A percentile compares a stretch with the other conserved stretches of the same genome.
Evolutionary conservation across 2,888 invertebrate species (phyloP).

Genomic region (Pediacus dermestoides): DNA sequence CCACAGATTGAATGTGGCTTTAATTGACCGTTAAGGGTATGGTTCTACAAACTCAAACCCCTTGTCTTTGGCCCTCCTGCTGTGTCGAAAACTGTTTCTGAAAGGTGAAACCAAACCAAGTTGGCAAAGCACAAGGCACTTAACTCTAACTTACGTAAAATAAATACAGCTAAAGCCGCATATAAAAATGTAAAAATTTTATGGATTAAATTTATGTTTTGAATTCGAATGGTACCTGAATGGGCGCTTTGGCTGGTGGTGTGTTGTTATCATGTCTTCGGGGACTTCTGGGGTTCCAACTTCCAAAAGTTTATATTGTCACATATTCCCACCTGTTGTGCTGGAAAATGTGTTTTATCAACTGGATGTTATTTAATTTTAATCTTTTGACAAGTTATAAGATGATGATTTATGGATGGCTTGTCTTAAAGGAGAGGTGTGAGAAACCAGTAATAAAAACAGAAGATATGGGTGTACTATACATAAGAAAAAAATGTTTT

Average conservation of each 20-base stretch:
- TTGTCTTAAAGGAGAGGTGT: slow-evolving; percentile 24
- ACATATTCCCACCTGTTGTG: slow-evolving; percentile 36
- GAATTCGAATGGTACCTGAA: slow-evolving; percentile 18
- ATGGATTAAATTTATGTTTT: too few relatives aligned
- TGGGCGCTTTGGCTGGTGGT: slow-evolving; percentile 6
- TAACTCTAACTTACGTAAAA: too few relatives aligned
- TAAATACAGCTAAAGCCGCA: background rate
- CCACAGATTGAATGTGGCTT: slow-evolving; percentile 42
- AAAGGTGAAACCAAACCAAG: slow-evolving; percentile 24
- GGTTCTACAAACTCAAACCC: slow-evolving; percentile 31
- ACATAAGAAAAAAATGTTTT: too few relatives aligned
- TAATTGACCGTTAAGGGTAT: slow-evolving; percentile 44
- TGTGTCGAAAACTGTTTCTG: slow-evolving; percentile 23
- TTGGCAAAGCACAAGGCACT: slow-evolving; percentile 20
- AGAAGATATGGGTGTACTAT: too few relatives aligned
- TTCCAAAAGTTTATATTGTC: slow-evolving; percentile 22
- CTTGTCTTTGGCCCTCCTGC: slow-evolving; percentile 29
- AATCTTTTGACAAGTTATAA: slow-evolving; percentile 30
- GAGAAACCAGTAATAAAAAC: slow-evolving; percentile 18
- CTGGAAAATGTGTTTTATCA: slow-evolving; percentile 29
- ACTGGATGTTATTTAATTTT: slow-evolving; percentile 30
- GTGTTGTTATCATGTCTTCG: slow-evolving; percentile 20
- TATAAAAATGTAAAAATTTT: too few relatives aligned
- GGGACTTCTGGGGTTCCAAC: slow-evolving; percentile 18
- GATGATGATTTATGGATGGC: slow-evolving; percentile 31